phyloP scores from a whole-genome alignment of 2,113 vertebrate genomes.

The Candoia aspera region DNA sequence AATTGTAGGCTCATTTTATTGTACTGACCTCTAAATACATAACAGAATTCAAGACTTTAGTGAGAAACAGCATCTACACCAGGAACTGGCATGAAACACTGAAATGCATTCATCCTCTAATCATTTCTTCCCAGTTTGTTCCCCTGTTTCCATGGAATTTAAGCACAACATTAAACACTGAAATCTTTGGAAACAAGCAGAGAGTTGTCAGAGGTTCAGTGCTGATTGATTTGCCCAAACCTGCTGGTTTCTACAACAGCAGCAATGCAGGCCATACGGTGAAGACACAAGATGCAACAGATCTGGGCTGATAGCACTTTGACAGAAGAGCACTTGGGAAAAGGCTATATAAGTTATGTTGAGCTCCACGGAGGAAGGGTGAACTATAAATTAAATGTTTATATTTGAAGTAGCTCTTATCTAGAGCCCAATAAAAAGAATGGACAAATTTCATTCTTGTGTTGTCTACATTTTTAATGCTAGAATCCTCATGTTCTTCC shows the following conservation, averaged over 20 bases:
- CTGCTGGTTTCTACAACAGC: not conserved
- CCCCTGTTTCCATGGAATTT: not conserved
- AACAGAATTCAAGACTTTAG: not conserved
- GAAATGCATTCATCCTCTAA: not conserved
- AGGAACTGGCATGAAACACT: not conserved
- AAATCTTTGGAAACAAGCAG: not conserved
- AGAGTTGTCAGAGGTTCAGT: not conserved
- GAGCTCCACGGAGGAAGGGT: not conserved
- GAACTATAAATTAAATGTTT: not conserved
- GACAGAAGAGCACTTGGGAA: not conserved
- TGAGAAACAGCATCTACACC: not conserved
- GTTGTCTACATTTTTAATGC: not conserved
- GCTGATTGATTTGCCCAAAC: not conserved
- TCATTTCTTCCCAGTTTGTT: not conserved
- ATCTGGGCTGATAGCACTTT: not conserved
- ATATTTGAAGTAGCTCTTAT: not conserved
- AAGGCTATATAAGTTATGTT: not conserved
- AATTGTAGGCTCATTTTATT: constrained; percentile 1
- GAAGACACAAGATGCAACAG: not conserved
- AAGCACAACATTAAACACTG: not conserved
- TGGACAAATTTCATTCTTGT: not conserved
- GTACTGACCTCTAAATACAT: not conserved
- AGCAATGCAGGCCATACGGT: not conserved
- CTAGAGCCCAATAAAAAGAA: not conserved
- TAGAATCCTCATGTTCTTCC: not conserved